phyloP scores from a whole-genome alignment of 2,888 invertebrate species.

The Drosophila mayaguana region DNA sequence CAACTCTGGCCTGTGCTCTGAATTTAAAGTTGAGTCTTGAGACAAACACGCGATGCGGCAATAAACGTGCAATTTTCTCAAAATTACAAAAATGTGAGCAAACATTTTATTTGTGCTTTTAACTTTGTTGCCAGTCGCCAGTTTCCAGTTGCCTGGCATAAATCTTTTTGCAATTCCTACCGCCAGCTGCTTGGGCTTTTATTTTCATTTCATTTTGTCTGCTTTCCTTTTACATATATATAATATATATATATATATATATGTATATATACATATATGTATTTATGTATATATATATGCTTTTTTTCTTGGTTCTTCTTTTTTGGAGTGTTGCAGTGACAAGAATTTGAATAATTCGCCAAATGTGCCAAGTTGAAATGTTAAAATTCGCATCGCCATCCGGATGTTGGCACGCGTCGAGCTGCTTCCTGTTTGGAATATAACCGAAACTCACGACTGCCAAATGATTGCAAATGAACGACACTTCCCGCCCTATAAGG shows the following conservation, averaged over 20 bases:
- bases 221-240: constrained; percentile 13
- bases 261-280: neutral
- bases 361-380: constrained; percentile 81
- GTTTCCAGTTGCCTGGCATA: constrained; percentile 49
- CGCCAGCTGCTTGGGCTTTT: constrained; percentile 44
- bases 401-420: constrained; percentile 75
- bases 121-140: constrained; percentile 57
- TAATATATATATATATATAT: neutral
- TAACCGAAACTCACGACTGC: constrained; percentile 71
- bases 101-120: constrained; percentile 75
- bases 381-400: constrained; percentile 68
- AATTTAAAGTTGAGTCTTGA: constrained; percentile 54
- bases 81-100: constrained; percentile 79
- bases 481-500: constrained; percentile 14
- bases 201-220: constrained; percentile 47
- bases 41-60: constrained; percentile 58
- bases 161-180: constrained; percentile 70
- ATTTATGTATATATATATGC: constrained; percentile 18
- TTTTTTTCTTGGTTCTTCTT: neutral
- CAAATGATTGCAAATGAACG: constrained; percentile 81
- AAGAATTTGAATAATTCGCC: constrained; percentile 80
- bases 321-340: constrained; percentile 70
- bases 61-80: constrained; percentile 72
- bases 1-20: constrained; percentile 24
- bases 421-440: constrained; percentile 69